Evolutionary conservation across 2,113 vertebrate genomes (phyloP).

Genomic region (Eubucco bourcierii): DNA sequence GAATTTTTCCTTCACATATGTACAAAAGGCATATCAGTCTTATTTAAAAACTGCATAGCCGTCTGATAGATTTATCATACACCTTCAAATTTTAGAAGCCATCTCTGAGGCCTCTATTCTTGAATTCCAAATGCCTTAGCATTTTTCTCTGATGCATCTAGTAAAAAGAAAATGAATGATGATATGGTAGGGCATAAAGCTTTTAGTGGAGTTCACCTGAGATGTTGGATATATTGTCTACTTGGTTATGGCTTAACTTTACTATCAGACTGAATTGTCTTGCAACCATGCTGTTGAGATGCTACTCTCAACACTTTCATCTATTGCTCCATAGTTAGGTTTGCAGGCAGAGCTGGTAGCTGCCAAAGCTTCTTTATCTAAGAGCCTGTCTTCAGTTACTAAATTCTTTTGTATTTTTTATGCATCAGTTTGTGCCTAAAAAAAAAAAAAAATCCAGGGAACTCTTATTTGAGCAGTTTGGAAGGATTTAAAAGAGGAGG

Average conservation of each 20-base stretch:
- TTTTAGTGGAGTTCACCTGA: not conserved
- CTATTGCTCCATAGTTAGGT: not conserved
- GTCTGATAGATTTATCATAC: not conserved
- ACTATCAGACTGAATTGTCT: not conserved
- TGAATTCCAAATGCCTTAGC: not conserved
- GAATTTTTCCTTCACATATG: not conserved
- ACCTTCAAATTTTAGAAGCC: constrained; percentile 13
- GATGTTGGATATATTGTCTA: not conserved
- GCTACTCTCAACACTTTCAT: not conserved
- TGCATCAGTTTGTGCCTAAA: not conserved
- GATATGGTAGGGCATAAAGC: not conserved
- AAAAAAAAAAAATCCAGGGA: not conserved
- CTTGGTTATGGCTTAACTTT: not conserved
- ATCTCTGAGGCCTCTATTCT: not conserved
- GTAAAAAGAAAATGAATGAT: not conserved
- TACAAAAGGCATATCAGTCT: not conserved
- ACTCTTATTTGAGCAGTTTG: not conserved
- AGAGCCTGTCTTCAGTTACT: not conserved
- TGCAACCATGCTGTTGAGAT: not conserved
- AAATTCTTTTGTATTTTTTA: not conserved
- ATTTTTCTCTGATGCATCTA: not conserved
- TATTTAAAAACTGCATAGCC: not conserved
- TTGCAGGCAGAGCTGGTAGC: not conserved
- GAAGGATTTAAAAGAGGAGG: not conserved
- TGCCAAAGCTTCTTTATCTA: not conserved